Conservation (phyloP, 2,113 vertebrate species). For the Xiphophorus maculatus region DNA sequence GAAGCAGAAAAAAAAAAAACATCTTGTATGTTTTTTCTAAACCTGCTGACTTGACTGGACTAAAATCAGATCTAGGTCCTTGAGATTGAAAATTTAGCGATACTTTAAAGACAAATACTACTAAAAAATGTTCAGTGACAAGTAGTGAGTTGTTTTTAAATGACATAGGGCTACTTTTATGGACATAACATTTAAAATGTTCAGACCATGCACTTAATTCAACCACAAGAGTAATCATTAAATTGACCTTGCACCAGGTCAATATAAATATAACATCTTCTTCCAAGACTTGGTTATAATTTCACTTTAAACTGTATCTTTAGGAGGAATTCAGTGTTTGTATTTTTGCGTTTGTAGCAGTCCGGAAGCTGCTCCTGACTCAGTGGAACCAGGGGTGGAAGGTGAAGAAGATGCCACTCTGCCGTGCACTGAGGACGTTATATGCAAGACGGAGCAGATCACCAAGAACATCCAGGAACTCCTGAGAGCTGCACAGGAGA, state of each 20-base stretch:
- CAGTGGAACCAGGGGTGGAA: slow-evolving; percentile 68
- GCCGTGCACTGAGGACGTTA: slow-evolving; percentile 95
- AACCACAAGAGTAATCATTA: not conserved
- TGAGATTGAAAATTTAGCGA: not conserved
- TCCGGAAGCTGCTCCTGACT: slow-evolving; percentile 73
- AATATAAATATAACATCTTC: not conserved
- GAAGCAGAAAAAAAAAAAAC: too few relatives aligned
- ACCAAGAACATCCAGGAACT: slow-evolving; percentile 99
- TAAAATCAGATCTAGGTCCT: not conserved
- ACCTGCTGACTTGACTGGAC: too few relatives aligned
- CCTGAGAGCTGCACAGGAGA: slow-evolving; percentile 93
- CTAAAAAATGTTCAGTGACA: not conserved
- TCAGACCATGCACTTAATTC: not conserved
- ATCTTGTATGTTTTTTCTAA: too few relatives aligned
- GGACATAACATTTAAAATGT: not conserved
- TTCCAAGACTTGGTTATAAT: not conserved
- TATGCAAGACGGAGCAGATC: slow-evolving; percentile 97
- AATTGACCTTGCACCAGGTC: not conserved
- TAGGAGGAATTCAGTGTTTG: not conserved
- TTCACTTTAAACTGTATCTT: not conserved
- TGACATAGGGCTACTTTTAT: not conserved
- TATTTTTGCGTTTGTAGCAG: slow-evolving; percentile 34
- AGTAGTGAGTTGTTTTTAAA: not conserved
- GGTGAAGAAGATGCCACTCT: slow-evolving; percentile 81
- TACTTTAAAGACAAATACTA: not conserved